Evolutionary conservation across 2,797 vertebrate genomes (phyloP), one percentile per base, ranked within the genome.

Genomic region (Falco concolor): DNA sequence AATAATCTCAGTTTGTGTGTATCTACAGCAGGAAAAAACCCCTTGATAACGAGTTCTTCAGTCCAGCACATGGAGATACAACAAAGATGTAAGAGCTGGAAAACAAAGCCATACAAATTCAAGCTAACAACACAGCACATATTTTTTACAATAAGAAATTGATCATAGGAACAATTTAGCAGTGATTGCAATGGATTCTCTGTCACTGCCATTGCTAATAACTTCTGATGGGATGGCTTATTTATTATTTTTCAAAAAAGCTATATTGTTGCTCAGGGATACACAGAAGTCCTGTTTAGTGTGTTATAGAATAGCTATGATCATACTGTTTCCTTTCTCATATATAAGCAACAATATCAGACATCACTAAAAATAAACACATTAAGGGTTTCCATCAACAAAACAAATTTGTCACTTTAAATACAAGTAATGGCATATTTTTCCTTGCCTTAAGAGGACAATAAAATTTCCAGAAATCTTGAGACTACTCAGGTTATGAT

Each of bases 381-480:
- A 2, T 42, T 34, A 60, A 86, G 42, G 6, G 3, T 36, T 90
- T 72, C 25, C 9, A 68, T 8, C 12, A 56, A 42, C 17, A 63
- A 84, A 75, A 50, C 1, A 27, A 27, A 34, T 59, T 53, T 70
- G 34, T 68, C 28, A 21, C 10, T 70, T 76, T n/a, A 42, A n/a
- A 6, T 78, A 28, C 17, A 81, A 72, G 6, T 12, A 11, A 68
- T 36, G 24, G 6, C 12, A 49, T 76, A 40, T 47, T 68, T 86
- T 91, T 60, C 23, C 10, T 50, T 72, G 13, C 5, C 25, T 68
- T 52, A 34, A 73, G 36, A 89, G 5, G 22, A 56, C 19, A 67
- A 36, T 22, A 94, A 54, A 30, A 63, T 54, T 93, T 57, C 49
- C 44, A 68, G 32, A 88, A 90, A 78, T 76, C 19, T 74, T 85